These are phyloP conservation scores for Falcaria lacertinaria DNA, from an alignment of 2,888 invertebrate species.

Conservation along the genomic window DNA sequence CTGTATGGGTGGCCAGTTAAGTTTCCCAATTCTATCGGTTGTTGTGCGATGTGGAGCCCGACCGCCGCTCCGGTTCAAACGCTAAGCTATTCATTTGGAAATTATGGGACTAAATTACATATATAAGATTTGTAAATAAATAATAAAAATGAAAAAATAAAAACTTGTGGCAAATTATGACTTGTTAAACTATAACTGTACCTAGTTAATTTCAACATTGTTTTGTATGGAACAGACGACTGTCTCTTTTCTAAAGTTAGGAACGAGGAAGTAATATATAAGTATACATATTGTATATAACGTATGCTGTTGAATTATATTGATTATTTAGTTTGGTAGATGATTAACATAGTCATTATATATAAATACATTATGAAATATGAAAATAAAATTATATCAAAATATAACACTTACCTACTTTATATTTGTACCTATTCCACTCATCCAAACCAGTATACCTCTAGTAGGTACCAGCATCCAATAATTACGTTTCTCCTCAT, in stretches of 20 bases:
- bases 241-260: slow-evolving; percentile 54
- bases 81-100: slow-evolving; percentile 59
- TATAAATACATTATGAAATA: slow-evolving; percentile 68
- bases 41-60: slow-evolving; percentile 33
- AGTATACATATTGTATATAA: slow-evolving; percentile 78
- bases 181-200: slow-evolving; percentile 64
- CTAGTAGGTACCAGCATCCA: no score
- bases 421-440: no score
- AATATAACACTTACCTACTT: slow-evolving; percentile 31
- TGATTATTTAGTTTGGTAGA: slow-evolving; percentile 77
- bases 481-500: no score
- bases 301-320: slow-evolving; percentile 77
- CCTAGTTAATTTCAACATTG: slow-evolving; percentile 51
- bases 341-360: slow-evolving; percentile 77
- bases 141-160: slow-evolving; percentile 41
- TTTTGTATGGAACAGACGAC: slow-evolving; percentile 58
- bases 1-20: slow-evolving; percentile 52
- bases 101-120: slow-evolving; percentile 76
- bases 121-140: slow-evolving; percentile 75
- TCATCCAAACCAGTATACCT: no score
- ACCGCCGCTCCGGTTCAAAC: slow-evolving; percentile 35
- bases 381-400: slow-evolving; percentile 76
- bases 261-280: slow-evolving; percentile 39
- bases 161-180: slow-evolving; percentile 77
- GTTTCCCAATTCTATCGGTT: slow-evolving; percentile 61